Percentiles rank a stretch among this genome's conserved stretches.
These are phyloP conservation scores for Pyrrhia umbra DNA, from an alignment of 2,888 invertebrate genomes.

Conservation along the genomic window DNA sequence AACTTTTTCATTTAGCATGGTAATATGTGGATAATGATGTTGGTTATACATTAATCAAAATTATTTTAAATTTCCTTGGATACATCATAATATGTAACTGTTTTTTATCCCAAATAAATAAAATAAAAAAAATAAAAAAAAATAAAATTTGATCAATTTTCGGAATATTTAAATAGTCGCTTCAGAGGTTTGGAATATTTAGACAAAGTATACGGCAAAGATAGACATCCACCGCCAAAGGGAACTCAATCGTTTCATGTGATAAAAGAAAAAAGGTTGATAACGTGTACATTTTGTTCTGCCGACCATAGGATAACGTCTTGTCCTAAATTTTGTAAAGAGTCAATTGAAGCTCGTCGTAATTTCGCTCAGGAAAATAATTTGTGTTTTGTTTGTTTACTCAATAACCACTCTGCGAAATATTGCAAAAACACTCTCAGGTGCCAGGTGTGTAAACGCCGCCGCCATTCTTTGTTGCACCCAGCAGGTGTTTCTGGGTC, in stretches of 20 bases:
- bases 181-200: conserved; percentile 54
- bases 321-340: background rate
- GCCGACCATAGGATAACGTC: background rate
- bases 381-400: conserved; percentile 60
- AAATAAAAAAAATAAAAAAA: no score
- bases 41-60: no score
- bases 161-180: conserved; percentile 44
- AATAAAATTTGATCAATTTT: conserved; percentile 40
- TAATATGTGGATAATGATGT: no score
- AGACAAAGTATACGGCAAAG: conserved; percentile 3
- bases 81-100: no score
- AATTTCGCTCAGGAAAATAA: conserved; percentile 20
- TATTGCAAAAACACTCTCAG: conserved; percentile 30
- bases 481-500: conserved; percentile 8
- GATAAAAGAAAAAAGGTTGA: background rate
- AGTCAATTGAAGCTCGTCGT: background rate
- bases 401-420: conserved; percentile 47
- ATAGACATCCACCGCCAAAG: background rate
- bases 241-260: background rate
- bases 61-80: no score
- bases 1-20: no score
- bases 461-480: conserved; percentile 25
- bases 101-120: no score
- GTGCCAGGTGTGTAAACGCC: conserved; percentile 3
- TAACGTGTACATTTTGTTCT: conserved; percentile 1